These are phyloP conservation scores for Meleagris gallopavo DNA, from an alignment of 2,113 vertebrate genomes.

Conservation along the genomic window DNA sequence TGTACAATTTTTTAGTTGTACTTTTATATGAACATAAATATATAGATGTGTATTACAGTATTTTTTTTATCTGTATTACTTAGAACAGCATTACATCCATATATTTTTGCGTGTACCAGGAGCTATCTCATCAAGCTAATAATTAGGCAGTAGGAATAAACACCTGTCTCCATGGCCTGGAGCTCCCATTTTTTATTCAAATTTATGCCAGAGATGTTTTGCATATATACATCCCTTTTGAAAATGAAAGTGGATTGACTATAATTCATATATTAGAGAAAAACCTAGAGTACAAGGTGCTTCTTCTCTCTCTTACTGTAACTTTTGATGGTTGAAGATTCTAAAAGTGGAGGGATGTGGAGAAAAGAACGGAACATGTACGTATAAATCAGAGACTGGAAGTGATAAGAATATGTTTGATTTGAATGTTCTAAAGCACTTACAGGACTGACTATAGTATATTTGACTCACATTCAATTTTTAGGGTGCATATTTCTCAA, in stretches of 20 bases:
- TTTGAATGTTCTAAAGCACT: background rate
- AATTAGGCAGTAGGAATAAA: conserved; percentile 14
- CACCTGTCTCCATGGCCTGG: background rate
- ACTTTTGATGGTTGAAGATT: background rate
- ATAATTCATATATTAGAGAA: background rate
- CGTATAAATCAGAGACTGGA: background rate
- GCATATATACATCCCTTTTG: background rate
- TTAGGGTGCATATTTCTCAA: background rate
- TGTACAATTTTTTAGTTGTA: too few species aligned
- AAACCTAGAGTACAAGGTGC: background rate
- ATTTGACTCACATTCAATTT: accelerated
- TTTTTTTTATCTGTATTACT: background rate
- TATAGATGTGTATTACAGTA: background rate
- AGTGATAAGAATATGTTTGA: background rate
- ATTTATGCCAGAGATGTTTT: background rate
- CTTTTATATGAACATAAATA: background rate
- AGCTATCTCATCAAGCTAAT: conserved; percentile 39
- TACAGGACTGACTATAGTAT: background rate
- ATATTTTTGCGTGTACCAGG: background rate
- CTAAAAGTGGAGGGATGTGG: background rate
- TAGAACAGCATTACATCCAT: background rate
- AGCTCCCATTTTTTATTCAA: background rate
- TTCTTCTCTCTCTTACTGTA: background rate
- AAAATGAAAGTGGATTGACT: background rate
- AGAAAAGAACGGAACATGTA: background rate